Base-by-base conservation (phyloP, 2,113 vertebrate genomes). In the Mesitornis unicolor region DNA sequence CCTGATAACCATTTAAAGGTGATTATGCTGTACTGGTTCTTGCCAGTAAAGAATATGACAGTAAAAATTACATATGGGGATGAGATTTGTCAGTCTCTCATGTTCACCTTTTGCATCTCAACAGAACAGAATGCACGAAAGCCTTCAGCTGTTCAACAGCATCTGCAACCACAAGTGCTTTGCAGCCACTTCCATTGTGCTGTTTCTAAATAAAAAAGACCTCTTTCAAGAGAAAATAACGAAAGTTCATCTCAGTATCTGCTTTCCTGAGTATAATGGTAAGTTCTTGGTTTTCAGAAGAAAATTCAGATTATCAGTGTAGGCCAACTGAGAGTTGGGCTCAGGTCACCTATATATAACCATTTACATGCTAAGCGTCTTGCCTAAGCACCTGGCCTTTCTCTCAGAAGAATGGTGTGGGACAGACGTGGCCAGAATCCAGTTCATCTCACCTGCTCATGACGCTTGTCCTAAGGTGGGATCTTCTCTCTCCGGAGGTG, bases 101-200 rank as follows among this genome's bases (percentile, higher is more conserved):
- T 71, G 14, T 60, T 96, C 45, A 82, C 47, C 76, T 84, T 95
- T 97, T 92, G 57, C 70, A 53, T 53, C 84, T 82, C 73, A 70
- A 96, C 94, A 98, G 98, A 98, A 98, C 43, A 97, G 98, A 93
- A 98, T 98, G 98, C 98, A 98, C 1, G 98, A 98, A 95, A 98
- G 98, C 78, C 98, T 98, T 74, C 98, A 98, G 70, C 90, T 98
- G 13, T 98, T 98, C 96, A 98, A 98, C 89, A 98, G 98, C 73
- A 98, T 98, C 95, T 98, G 98, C 69, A 98, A 98, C 76, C 98
- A 98, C 89, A 97, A 98, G 77, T 98, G 97, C 65, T 98, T 98
- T 88, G 90, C 97, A 63, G 97, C 97, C 42, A 98, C 98, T 50
- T 98, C 98, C 71, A 98, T 98, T 36, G 98, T 98, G 64, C 93